Percentiles rank a stretch among this genome's conserved stretches.
Conservation (phyloP, 2,797 vertebrate genomes). For the Anas bernieri region DNA sequence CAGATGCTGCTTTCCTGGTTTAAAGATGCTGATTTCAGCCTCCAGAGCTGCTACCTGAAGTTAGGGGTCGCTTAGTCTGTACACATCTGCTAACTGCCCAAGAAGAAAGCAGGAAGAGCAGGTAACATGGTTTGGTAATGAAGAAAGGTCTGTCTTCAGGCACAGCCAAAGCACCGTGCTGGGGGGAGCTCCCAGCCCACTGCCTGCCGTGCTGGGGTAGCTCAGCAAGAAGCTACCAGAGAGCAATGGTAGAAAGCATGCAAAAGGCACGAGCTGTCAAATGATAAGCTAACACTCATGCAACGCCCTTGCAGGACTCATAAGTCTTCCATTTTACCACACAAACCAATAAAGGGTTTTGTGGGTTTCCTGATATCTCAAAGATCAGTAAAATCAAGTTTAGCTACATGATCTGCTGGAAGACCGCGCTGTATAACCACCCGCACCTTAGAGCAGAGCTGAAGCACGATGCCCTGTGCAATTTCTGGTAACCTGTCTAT, state of each 20-base stretch:
- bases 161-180: background rate
- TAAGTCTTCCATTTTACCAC: background rate
- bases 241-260: background rate
- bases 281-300: accelerated
- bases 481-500: background rate
- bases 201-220: background rate
- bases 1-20: background rate
- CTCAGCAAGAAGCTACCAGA: background rate
- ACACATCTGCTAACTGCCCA: background rate
- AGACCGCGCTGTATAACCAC: background rate
- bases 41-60: background rate
- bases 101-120: too few species aligned
- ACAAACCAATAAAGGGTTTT: background rate
- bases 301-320: too few species aligned
- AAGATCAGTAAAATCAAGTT: background rate
- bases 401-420: background rate
- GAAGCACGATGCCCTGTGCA: background rate
- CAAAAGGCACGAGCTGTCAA: background rate
- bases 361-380: background rate
- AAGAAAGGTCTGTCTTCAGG: background rate
- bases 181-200: background rate
- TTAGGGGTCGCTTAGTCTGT: background rate
- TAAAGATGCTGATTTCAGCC: background rate
- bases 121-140: background rate
- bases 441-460: background rate